These are phyloP conservation scores for Hirtodrosophila histrioides DNA, from an alignment of 2,888 invertebrate genomes.

Conservation along the genomic window DNA sequence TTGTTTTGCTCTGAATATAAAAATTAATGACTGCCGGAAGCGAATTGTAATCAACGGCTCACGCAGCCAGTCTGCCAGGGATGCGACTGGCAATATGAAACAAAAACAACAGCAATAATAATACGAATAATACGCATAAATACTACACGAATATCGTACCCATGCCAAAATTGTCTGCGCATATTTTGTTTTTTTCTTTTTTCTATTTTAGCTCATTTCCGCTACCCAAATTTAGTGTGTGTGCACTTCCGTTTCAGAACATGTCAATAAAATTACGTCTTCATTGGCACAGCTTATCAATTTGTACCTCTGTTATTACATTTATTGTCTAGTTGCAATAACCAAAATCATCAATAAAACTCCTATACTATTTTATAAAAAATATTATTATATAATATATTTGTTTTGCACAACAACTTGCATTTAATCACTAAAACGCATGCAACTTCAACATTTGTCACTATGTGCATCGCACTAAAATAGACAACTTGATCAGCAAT, in stretches of 20 bases:
- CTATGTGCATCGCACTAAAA: too few species aligned
- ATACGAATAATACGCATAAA: conserved; percentile 44
- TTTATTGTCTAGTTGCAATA: too few species aligned
- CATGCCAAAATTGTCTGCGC: conserved; percentile 40
- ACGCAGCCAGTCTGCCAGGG: conserved; percentile 40
- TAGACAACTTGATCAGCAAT: too few species aligned
- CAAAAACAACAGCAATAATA: conserved; percentile 31
- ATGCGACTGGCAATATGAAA: conserved; percentile 45
- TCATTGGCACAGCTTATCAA: conserved; percentile 41
- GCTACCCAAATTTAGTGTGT: conserved; percentile 30
- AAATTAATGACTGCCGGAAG: conserved; percentile 79
- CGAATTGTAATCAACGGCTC: conserved; percentile 74
- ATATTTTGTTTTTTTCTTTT: conserved; percentile 15
- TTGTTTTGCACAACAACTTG: too few species aligned
- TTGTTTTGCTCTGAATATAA: conserved; percentile 65
- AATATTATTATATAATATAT: too few species aligned
- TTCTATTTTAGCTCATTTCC: conserved; percentile 49
- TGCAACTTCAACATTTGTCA: too few species aligned
- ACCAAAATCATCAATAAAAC: too few species aligned
- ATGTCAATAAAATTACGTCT: conserved; percentile 63
- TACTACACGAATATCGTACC: conserved; percentile 36
- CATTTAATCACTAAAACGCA: too few species aligned
- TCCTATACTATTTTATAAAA: too few species aligned
- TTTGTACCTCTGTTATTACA: conserved; percentile 3
- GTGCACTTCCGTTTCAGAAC: conserved; percentile 19